A percentile compares a stretch with the other conserved stretches of the same genome.
These are phyloP conservation scores for Alaudala cheleensis DNA, from an alignment of 2,113 vertebrate species.

Conservation along the genomic window DNA sequence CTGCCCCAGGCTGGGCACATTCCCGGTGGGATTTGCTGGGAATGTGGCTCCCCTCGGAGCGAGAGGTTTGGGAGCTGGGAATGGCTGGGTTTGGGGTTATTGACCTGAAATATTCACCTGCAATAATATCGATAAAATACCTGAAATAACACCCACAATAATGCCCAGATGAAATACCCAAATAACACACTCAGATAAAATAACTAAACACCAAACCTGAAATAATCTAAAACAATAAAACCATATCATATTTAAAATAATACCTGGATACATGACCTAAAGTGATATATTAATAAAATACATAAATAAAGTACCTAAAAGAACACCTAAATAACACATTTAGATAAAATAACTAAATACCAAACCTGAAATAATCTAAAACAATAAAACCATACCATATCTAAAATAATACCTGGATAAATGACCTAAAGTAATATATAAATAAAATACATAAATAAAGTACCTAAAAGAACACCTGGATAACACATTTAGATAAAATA, in stretches of 20 bases:
- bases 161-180: background rate
- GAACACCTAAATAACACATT: background rate
- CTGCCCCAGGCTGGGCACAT: rapidly evolving
- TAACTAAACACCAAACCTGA: too few relatives aligned
- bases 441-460: background rate
- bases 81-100: background rate
- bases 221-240: too few relatives aligned
- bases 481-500: background rate
- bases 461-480: background rate
- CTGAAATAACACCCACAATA: background rate
- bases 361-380: too few relatives aligned
- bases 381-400: too few relatives aligned
- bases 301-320: background rate
- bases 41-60: background rate
- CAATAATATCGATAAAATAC: background rate
- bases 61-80: background rate
- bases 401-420: background rate
- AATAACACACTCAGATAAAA: background rate
- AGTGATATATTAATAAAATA: background rate
- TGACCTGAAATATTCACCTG: background rate
- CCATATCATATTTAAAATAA: background rate
- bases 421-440: too few relatives aligned
- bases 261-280: too few relatives aligned
- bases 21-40: background rate
- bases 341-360: background rate